phyloP scores from a whole-genome alignment of 2,888 invertebrate species.

The Philopedon plagiatum region DNA sequence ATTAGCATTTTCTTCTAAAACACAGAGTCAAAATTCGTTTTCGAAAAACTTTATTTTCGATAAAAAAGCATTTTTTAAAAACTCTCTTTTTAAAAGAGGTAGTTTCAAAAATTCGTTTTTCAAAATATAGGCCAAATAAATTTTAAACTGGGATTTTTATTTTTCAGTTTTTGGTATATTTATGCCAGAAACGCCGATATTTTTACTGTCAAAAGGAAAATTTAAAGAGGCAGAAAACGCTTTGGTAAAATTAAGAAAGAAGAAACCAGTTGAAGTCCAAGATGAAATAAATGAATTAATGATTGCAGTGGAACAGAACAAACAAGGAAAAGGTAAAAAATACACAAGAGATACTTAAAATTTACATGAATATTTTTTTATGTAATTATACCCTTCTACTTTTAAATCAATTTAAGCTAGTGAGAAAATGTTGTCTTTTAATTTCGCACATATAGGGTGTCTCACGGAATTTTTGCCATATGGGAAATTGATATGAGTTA shows the following conservation, averaged over 20 bases:
- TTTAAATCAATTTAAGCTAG: no score
- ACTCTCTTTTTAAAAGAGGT: no score
- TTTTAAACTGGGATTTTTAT: background rate
- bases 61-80: no score
- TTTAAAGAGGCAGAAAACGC: constrained; percentile 75
- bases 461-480: no score
- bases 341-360: constrained; percentile 5
- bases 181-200: constrained; percentile 60
- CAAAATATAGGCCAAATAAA: no score
- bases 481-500: no score
- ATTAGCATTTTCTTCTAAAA: no score
- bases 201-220: constrained; percentile 68
- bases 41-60: no score
- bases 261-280: constrained; percentile 48
- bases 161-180: constrained; percentile 51
- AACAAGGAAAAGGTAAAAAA: constrained; percentile 40
- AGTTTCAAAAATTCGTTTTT: no score
- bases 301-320: constrained; percentile 38
- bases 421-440: no score
- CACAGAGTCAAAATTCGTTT: no score
- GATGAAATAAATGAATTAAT: constrained; percentile 51
- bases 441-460: no score
- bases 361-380: background rate
- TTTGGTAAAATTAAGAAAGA: constrained; percentile 52
- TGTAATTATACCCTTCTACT: background rate